Evolutionary conservation across 2,113 vertebrate genomes (phyloP), one percentile per base, ranked within the genome.

Genomic region (Cololabis saira): DNA sequence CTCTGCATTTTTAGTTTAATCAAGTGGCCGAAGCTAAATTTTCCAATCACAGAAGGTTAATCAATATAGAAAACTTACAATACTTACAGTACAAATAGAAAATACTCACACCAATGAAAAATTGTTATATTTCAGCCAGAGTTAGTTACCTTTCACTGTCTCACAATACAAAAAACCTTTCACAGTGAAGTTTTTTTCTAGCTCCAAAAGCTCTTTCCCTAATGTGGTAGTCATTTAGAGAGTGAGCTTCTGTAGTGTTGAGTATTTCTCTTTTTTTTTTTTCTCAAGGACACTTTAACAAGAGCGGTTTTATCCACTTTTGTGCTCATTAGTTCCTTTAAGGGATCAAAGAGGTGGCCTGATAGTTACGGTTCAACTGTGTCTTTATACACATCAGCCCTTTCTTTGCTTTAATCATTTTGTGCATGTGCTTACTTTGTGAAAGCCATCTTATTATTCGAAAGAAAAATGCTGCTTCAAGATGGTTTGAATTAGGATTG

Each of bases 321-420:
- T 45, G 14, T 50, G 27, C 15, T 71, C 60, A 60, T 75, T 72
- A 71, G 56, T 41, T 65, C 22, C 44, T 44, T 58, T 21, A 43
- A 10, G 12, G 47, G 21, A 73, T 80, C 64, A 67, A 70, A 76
- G 44, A 9, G 0, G 18, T 56, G 64, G 62, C 43, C 67, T 3
- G 54, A 73, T 67, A 5, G 3, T 59, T 18, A 21, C 11, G 42
- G 3, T 24, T 48, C 24, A 9, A 12, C 9, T 55, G n/a, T 18
- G 17, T 51, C 40, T 55, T 50, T 9, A 41, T 47, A 5, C 49
- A 16, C 19, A 61, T 24, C 54, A 14, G 2, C 2, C 21, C 41
- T 15, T 54, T 1, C 21, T 24, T 14, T 17, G 6, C 19, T 62
- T 51, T 43, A 48, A 17, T 67, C 17, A 48, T 43, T 44, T 24